Percentiles rank a stretch among this genome's conserved stretches.
Conservation (phyloP, 2,797 vertebrate genomes). For the Neosilurus mollespiculum region DNA sequence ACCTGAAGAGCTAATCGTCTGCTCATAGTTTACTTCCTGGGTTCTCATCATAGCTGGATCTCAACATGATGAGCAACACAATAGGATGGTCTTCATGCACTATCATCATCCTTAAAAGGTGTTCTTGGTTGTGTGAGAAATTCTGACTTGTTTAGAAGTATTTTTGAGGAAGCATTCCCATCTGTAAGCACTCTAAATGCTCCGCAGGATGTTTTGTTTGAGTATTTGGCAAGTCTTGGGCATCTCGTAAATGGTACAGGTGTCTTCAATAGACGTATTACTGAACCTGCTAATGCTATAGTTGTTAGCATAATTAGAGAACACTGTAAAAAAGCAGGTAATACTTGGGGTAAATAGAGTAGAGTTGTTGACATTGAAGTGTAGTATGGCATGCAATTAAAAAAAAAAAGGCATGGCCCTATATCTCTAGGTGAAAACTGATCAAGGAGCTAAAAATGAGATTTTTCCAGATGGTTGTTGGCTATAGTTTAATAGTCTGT, state of each 20-base stretch:
- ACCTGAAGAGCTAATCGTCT: background rate
- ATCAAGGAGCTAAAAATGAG: background rate
- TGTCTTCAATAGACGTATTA: conserved; percentile 37
- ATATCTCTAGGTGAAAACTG: background rate
- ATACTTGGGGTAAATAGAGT: conserved; percentile 64
- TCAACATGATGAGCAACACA: background rate
- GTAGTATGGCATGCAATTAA: background rate
- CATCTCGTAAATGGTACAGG: conserved; percentile 48
- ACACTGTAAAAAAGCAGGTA: conserved; percentile 60
- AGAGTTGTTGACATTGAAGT: conserved; percentile 45
- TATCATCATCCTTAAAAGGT: background rate
- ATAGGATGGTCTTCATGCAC: background rate
- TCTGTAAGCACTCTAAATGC: conserved; percentile 36
- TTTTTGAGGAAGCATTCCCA: conserved; percentile 31
- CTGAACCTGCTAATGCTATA: conserved; percentile 56
- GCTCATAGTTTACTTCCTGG: background rate
- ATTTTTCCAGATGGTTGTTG: background rate
- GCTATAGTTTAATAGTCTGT: background rate
- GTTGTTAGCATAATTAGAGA: conserved; percentile 57
- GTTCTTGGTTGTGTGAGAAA: background rate
- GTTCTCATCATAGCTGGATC: background rate
- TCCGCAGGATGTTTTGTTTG: conserved; percentile 43
- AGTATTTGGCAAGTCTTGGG: conserved; percentile 37
- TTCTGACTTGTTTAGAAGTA: conserved; percentile 14
- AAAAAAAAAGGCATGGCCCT: background rate